A percentile compares a stretch with the other conserved stretches of the same genome.
phyloP scores from a whole-genome alignment of 2,797 vertebrate species.

The Cryptoprocta ferox region DNA sequence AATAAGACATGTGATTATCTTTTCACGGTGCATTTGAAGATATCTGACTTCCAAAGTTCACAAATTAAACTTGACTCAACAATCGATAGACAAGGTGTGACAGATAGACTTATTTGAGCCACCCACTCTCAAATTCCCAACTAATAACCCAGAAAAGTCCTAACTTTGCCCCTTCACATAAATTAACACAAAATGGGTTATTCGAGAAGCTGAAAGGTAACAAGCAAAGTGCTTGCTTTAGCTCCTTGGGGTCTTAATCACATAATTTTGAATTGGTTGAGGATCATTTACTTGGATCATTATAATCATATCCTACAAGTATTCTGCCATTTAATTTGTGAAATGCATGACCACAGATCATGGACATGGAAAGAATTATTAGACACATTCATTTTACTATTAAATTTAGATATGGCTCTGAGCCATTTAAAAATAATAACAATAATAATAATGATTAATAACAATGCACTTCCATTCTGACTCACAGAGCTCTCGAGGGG shows the following conservation, averaged over 20 bases:
- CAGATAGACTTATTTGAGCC: neutral
- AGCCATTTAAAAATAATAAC: constrained; percentile 78
- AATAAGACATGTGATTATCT: constrained; percentile 60
- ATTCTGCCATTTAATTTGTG: constrained; percentile 84
- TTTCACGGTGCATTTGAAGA: constrained; percentile 72
- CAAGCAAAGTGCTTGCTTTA: constrained; percentile 55
- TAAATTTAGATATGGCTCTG: constrained; percentile 75
- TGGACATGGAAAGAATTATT: constrained; percentile 80
- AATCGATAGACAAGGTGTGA: neutral
- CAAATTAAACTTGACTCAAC: constrained; percentile 5
- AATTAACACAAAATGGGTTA: constrained; percentile 58
- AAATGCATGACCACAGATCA: constrained; percentile 81
- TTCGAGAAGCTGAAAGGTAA: constrained; percentile 59
- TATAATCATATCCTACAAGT: constrained; percentile 81
- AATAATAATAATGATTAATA: constrained; percentile 81
- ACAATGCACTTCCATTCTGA: constrained; percentile 70
- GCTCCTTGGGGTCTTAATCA: constrained; percentile 77
- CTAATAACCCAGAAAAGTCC: constrained; percentile 6
- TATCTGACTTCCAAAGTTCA: constrained; percentile 55
- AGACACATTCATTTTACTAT: constrained; percentile 80
- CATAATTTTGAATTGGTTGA: constrained; percentile 81
- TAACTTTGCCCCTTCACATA: constrained; percentile 34
- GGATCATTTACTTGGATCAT: constrained; percentile 85
- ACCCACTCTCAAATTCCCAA: neutral
- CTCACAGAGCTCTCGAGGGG: constrained; percentile 62